Evolutionary conservation across 1,140 invertebrate genomes (phyloP).

Genomic region (Matsumurasca onukii): DNA sequence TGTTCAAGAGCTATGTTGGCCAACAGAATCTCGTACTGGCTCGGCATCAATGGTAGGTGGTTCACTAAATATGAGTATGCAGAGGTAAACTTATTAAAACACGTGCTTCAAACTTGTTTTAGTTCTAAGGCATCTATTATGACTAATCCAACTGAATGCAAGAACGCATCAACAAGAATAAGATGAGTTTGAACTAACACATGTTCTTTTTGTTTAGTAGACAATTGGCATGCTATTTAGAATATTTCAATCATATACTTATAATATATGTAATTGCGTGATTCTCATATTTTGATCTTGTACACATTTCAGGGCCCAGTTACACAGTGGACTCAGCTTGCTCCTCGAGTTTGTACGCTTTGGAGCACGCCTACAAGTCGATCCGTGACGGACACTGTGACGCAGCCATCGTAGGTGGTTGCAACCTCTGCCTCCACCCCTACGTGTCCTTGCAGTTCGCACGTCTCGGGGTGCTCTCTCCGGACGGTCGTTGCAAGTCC

Average conservation of each 20-base stretch:
- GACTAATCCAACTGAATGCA: too few species aligned
- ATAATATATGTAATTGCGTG: too few species aligned
- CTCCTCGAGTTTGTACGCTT: conserved; percentile 81
- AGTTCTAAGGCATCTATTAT: neutral
- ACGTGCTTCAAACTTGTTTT: neutral
- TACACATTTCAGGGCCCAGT: conserved; percentile 78
- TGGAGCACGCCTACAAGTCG: conserved; percentile 78
- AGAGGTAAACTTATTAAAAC: neutral
- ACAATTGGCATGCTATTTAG: too few species aligned
- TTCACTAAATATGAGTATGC: too few species aligned
- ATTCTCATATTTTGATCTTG: too few species aligned
- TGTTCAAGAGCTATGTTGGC: conserved; percentile 90
- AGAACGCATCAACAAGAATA: too few species aligned
- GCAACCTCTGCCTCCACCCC: conserved; percentile 83
- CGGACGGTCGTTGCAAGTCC: conserved; percentile 83
- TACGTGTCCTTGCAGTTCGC: conserved; percentile 80
- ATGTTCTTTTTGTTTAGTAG: too few species aligned
- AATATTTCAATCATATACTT: too few species aligned
- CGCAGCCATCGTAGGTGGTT: conserved; percentile 82
- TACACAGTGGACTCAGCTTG: conserved; percentile 87
- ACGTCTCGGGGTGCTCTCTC: conserved; percentile 73
- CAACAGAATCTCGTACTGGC: conserved; percentile 80
- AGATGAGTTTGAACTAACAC: too few species aligned
- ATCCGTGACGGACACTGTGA: conserved; percentile 80
- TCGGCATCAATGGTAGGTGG: conserved; percentile 59